A percentile compares a stretch with the other conserved stretches of the same genome.
Evolutionary conservation across 1,140 invertebrate species (phyloP).

Genomic region (Contarinia nasturtii): DNA sequence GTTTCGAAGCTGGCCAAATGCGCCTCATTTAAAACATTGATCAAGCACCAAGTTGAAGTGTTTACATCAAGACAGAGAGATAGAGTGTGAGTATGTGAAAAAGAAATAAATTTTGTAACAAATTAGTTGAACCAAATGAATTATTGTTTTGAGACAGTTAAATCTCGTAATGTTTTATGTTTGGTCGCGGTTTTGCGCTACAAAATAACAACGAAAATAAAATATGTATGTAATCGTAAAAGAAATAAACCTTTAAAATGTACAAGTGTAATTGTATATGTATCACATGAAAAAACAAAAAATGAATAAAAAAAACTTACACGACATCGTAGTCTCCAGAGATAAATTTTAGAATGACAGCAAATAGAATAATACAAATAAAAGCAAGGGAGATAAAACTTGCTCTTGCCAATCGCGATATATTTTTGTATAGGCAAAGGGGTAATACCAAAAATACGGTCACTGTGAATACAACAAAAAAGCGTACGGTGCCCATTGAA

Average conservation of each 20-base stretch:
- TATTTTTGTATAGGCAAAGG: conserved; percentile 62
- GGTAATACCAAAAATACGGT: conserved; percentile 59
- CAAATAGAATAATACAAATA: conserved; percentile 51
- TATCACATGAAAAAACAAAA: no score
- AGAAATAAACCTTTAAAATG: no score
- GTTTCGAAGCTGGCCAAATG: no score
- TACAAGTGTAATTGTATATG: no score
- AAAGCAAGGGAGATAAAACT: conserved; percentile 61
- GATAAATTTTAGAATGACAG: conserved; percentile 31
- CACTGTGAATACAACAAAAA: conserved; percentile 57
- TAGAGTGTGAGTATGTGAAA: no score
- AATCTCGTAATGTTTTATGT: not conserved
- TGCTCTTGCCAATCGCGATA: conserved; percentile 58
- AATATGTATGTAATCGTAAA: no score
- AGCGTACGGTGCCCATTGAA: conserved; percentile 35
- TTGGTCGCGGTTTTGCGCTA: conserved; percentile 14
- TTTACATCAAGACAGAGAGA: no score
- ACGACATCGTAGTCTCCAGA: conserved; percentile 35
- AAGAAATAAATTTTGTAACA: no score
- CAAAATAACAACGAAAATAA: conserved; percentile 11
- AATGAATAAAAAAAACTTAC: conserved; percentile 1
- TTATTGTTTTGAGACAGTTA: no score
- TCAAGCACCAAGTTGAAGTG: no score
- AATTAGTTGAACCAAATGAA: no score
- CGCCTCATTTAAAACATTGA: no score